Base-by-base conservation (phyloP, 2,888 invertebrate genomes). In the Phrixothrix hirtus region DNA sequence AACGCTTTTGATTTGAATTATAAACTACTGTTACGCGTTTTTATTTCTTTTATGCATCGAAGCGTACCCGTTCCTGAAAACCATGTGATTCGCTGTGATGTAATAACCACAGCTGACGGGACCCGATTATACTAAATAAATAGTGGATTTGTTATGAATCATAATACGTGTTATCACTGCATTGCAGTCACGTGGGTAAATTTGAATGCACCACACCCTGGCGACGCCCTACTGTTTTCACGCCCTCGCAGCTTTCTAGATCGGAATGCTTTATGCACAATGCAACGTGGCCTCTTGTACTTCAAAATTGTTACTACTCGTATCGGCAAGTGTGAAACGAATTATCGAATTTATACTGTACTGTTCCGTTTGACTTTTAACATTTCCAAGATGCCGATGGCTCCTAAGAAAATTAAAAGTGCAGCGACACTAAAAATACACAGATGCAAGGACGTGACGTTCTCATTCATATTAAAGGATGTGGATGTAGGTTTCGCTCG, bases 141-240 rank as follows among this genome's bases (percentile, higher is more conserved):
- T 30, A 44, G 41, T 34, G 35, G 38, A 41, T 52, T 37, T 29
- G 9, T 13, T 26, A 29, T 43, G 53, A 47, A 53, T 53, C 53
- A 47, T 27, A 45, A 52, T 41, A 42, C 34, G 36, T 30, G 42
- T 48, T 47, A 53, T 43, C 27, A 38, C 54, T 54, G 54, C 54
- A 54, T 32, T 55, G 55, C 54, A 50, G 55, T 57, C 57, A 57
- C 57, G 52, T 52, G 59, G 49, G 49, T 45, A 32, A 52, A 49
- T 56, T 54, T 49, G 47, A 58, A 51, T 57, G 55, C 59, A 65
- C 63, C 64, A 61, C 61, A 62, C 60, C 62, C 61, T 59, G 58
- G 42, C 60, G 55, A 57, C 59, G 60, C 58, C 60, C 60, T 60
- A 46, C 42, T 55, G 51, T 48, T 50, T 61, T 59, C 57, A 58